Evolutionary conservation across 2,888 invertebrate genomes (phyloP), one percentile per base, ranked within the genome.

Genomic region (Sphaerophoria rueppellii): DNA sequence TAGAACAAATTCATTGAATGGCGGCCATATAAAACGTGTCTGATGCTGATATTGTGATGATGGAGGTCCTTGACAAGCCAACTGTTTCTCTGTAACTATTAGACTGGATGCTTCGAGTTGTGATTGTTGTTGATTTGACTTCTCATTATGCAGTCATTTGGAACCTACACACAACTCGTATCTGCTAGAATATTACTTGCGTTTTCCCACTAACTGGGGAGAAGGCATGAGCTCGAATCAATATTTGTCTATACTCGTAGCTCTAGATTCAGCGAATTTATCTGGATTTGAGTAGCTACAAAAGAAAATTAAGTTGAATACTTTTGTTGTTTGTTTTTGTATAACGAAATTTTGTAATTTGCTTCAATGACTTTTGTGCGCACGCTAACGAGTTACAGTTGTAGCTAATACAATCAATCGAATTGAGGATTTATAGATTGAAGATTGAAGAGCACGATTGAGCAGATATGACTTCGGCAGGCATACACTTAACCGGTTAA

Each of bases 41-140:
- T 71, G 58, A 73, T 34, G 83, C 57, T 70, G 78, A 69, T 50
- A 70, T 16, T 16, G 50, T 60, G 83, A 72, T 73, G 80, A 75
- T 54, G 76, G 16, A 69, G 63, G 63, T 61, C 63, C 77, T 76
- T 75, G 50, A 50, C 37, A 63, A 69, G 52, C 70, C 70, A 52
- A 83, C 63, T 79, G 70, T 79, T 82, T 82, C 46, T 40, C 70
- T 70, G 52, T 61, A 32, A 32, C 55, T 55, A 16, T 16, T 43
- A 43, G 43, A 12, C 9, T 7, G 9, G 9, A 4, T 52, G 32
- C 73, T 57, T 37, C 71, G 48, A 67, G 37, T 70, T 73, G 76
- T 85, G 85, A 81, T 80, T 81, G 85, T 85, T 85, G 81, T 81
- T 85, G 85, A 85, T 81, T 85, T 81, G 81, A 85, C 85, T 81